phyloP scores from a whole-genome alignment of 2,113 vertebrate genomes.

The Mus pahari region DNA sequence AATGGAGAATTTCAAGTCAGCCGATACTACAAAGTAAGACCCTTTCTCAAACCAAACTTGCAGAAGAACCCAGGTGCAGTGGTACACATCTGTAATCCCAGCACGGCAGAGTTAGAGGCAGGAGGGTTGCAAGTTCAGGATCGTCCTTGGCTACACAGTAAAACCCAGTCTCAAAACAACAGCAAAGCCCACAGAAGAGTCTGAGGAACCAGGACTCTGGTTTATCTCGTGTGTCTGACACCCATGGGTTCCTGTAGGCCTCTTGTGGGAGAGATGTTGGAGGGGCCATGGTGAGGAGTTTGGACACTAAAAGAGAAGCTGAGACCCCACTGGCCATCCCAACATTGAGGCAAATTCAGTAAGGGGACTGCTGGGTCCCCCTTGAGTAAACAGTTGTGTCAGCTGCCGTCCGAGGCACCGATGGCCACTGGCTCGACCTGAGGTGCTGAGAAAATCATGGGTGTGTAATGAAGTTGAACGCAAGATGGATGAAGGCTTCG shows the following conservation, averaged over 20 bases:
- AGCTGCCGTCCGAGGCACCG: rapidly evolving
- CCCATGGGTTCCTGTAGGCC: rapidly evolving
- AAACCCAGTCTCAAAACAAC: not conserved
- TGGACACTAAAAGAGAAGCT: not conserved
- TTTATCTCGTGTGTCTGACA: not conserved
- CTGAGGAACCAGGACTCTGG: not conserved
- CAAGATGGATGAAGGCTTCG: not conserved
- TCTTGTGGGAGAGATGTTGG: no score
- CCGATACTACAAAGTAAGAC: not conserved
- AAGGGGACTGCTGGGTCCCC: not conserved
- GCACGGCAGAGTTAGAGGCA: no score
- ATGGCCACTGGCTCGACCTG: rapidly evolving
- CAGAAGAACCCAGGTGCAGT: not conserved
- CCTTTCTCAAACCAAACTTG: not conserved
- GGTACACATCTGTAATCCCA: not conserved
- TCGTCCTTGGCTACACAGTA: not conserved
- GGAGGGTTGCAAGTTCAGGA: not conserved
- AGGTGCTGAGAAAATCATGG: not conserved
- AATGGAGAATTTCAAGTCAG: not conserved
- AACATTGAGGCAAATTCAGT: not conserved
- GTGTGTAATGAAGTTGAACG: not conserved
- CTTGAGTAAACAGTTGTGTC: not conserved
- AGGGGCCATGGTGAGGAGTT: not conserved
- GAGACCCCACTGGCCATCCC: not conserved
- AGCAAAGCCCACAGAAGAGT: not conserved